phyloP scores from a whole-genome alignment of 2,888 invertebrate genomes.

The Ophraella communa region DNA sequence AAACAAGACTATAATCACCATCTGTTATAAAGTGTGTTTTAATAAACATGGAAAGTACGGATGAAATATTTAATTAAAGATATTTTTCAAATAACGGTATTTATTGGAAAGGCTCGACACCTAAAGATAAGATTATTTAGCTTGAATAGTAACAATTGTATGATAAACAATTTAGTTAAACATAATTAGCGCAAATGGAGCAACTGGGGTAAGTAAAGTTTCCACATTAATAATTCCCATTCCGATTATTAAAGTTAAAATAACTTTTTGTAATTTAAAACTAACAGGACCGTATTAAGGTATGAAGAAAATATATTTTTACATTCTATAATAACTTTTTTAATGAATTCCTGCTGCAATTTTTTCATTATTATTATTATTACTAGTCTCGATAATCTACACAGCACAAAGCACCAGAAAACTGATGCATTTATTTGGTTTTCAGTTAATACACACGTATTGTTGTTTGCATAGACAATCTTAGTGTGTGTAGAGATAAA shows the following conservation, averaged over 20 bases:
- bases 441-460: too few relatives aligned
- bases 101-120: background rate
- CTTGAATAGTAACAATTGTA: background rate
- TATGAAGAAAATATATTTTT: too few relatives aligned
- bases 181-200: background rate
- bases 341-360: too few relatives aligned
- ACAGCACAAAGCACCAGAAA: too few relatives aligned
- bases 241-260: background rate
- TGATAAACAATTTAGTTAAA: background rate
- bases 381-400: too few relatives aligned
- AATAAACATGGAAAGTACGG: background rate
- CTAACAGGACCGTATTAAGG: too few relatives aligned
- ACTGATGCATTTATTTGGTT: too few relatives aligned
- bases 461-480: too few relatives aligned
- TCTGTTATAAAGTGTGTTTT: background rate
- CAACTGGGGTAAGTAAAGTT: background rate
- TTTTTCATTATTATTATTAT: too few relatives aligned
- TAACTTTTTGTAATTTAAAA: too few relatives aligned
- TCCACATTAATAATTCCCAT: background rate
- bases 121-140: background rate
- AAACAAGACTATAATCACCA: background rate
- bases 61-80: background rate
- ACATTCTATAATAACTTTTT: too few relatives aligned
- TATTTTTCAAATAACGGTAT: background rate
- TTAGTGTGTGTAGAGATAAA: too few relatives aligned